A percentile compares a stretch with the other conserved stretches of the same genome.
These are phyloP conservation scores for Lathamus discolor DNA, from an alignment of 2,113 vertebrate genomes.

Conservation along the genomic window DNA sequence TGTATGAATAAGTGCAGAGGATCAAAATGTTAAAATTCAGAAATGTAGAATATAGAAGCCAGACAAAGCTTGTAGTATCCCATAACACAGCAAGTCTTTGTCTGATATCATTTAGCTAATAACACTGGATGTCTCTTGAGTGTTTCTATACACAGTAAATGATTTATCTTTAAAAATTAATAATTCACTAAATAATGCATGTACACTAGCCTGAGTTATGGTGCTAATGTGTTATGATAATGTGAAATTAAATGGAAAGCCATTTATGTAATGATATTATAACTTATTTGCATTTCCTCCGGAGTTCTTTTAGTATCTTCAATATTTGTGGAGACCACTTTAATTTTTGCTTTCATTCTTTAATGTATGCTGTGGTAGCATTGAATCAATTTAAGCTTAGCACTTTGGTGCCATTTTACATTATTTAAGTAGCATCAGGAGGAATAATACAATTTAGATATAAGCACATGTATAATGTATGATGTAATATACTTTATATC, in stretches of 20 bases:
- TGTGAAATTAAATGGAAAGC: constrained; percentile 3
- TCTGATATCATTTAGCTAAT: background rate
- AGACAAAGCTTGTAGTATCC: background rate
- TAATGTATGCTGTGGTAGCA: background rate
- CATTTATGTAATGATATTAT: background rate
- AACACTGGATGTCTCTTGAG: background rate
- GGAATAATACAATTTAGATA: background rate
- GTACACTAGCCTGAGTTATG: background rate
- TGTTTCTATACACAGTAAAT: background rate
- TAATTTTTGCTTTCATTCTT: background rate
- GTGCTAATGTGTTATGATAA: background rate
- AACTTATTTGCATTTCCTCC: background rate
- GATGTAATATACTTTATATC: background rate
- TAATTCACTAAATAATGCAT: background rate
- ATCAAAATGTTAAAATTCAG: background rate
- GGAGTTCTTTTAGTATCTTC: background rate
- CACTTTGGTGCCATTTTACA: background rate
- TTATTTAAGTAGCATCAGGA: background rate
- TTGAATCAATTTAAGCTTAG: background rate
- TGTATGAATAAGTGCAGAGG: background rate
- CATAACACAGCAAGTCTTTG: background rate
- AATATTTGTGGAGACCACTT: background rate
- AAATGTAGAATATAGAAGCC: background rate
- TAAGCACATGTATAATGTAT: background rate
- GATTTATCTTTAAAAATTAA: background rate